Percentiles rank a stretch among this genome's conserved stretches.
These are phyloP conservation scores for Motacilla alba DNA, from an alignment of 2,113 vertebrate genomes.

Conservation along the genomic window DNA sequence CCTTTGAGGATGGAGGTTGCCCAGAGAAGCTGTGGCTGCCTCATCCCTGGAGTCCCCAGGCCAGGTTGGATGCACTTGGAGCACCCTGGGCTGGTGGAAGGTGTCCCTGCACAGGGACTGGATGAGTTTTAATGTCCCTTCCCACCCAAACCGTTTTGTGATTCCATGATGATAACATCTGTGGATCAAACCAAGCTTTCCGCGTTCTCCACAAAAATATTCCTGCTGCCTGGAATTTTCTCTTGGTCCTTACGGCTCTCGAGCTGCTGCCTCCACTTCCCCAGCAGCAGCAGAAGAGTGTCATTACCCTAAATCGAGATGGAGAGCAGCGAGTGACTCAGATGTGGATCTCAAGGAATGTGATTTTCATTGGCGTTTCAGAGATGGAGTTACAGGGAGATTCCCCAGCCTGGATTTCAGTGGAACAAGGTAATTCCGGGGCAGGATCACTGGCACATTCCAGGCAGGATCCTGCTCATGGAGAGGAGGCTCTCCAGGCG, in stretches of 20 bases:
- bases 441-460: neutral
- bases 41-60: neutral
- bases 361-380: neutral
- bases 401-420: neutral
- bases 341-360: neutral
- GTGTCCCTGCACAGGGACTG: neutral
- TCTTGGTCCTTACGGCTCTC: neutral
- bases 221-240: neutral
- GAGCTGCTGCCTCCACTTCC: neutral
- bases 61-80: neutral
- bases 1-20: neutral
- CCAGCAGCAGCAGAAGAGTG: neutral
- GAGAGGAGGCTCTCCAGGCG: neutral
- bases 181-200: neutral
- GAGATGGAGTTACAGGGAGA: neutral
- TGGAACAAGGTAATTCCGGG: neutral
- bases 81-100: neutral
- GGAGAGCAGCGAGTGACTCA: neutral
- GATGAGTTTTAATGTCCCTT: neutral
- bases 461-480: neutral
- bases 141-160: neutral
- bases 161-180: neutral
- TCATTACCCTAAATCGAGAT: neutral
- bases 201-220: neutral
- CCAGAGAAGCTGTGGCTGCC: neutral